These are phyloP conservation scores for Myotis findleyi DNA, from an alignment of 2,797 vertebrate genomes.

Conservation along the genomic window DNA sequence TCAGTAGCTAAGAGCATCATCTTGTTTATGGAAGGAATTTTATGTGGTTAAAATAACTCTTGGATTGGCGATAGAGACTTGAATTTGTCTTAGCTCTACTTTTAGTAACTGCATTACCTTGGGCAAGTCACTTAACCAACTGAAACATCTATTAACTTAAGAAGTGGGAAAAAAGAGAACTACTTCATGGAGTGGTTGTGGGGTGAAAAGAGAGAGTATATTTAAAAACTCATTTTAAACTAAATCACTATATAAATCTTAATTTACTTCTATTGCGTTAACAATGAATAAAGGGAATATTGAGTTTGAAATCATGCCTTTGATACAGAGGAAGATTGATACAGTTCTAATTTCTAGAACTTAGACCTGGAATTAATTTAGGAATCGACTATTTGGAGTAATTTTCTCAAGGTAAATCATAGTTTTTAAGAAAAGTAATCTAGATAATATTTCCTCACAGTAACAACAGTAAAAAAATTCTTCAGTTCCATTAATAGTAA, in stretches of 20 bases:
- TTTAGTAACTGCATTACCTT: background rate
- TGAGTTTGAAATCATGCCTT: conserved; percentile 5
- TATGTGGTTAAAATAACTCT: conserved; percentile 13
- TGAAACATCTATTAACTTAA: background rate
- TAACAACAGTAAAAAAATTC: conserved; percentile 39
- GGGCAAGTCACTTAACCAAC: conserved; percentile 32
- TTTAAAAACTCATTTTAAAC: conserved; percentile 49
- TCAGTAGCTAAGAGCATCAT: background rate
- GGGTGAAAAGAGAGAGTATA: conserved; percentile 40
- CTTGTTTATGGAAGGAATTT: conserved; percentile 21
- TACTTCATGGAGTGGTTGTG: background rate
- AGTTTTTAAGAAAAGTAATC: conserved; percentile 22
- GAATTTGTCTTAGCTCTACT: conserved; percentile 35
- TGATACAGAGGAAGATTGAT: background rate
- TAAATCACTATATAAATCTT: conserved; percentile 25
- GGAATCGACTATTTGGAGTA: background rate
- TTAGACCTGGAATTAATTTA: conserved; percentile 50
- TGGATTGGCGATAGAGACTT: background rate
- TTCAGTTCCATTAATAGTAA: conserved; percentile 41
- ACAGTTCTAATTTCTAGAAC: background rate
- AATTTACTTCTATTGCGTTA: conserved; percentile 33
- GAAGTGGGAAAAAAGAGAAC: background rate
- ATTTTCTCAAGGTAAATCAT: conserved; percentile 49
- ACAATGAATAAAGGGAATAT: conserved; percentile 43
- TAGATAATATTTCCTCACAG: conserved; percentile 21